phyloP scores from a whole-genome alignment of 92 coral and sea anemone species.

The Zoanthus gigantus region DNA sequence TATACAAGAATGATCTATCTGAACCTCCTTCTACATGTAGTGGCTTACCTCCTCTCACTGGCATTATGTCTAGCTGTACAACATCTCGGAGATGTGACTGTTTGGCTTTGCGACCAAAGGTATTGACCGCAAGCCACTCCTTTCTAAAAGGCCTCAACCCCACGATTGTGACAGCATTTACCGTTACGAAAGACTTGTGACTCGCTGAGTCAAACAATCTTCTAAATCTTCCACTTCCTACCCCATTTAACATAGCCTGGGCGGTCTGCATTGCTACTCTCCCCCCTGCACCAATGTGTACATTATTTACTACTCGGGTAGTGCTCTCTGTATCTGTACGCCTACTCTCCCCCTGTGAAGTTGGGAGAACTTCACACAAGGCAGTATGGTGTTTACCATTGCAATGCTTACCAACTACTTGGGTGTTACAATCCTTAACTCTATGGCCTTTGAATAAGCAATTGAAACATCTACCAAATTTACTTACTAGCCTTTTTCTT shows the following conservation, averaged over 20 bases:
- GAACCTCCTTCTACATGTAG: conserved; percentile 28
- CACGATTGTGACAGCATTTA: conserved; percentile 24
- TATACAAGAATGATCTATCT: too few species aligned
- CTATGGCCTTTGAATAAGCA: neutral
- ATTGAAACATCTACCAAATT: conserved; percentile 16
- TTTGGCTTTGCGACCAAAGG: conserved; percentile 28
- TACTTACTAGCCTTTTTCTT: neutral
- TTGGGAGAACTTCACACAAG: conserved; percentile 29
- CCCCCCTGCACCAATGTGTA: conserved; percentile 17
- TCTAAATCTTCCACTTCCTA: conserved; percentile 11
- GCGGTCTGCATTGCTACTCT: conserved; percentile 36
- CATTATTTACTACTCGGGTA: neutral
- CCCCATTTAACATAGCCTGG: conserved; percentile 29
- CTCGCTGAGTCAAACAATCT: conserved; percentile 51
- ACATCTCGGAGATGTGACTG: conserved; percentile 48
- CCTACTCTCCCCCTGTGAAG: conserved; percentile 28
- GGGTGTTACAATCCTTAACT: conserved; percentile 3
- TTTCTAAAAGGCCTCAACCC: conserved; percentile 51
- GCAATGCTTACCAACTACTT: conserved; percentile 22
- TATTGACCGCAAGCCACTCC: conserved; percentile 46
- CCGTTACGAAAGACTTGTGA: conserved; percentile 48
- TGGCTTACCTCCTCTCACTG: conserved; percentile 40
- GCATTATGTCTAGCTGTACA: conserved; percentile 37
- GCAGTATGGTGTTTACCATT: conserved; percentile 18
- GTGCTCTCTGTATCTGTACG: neutral